Conservation (phyloP, 2,888 invertebrate genomes). For the Acanthosepion pharaonis region DNA sequence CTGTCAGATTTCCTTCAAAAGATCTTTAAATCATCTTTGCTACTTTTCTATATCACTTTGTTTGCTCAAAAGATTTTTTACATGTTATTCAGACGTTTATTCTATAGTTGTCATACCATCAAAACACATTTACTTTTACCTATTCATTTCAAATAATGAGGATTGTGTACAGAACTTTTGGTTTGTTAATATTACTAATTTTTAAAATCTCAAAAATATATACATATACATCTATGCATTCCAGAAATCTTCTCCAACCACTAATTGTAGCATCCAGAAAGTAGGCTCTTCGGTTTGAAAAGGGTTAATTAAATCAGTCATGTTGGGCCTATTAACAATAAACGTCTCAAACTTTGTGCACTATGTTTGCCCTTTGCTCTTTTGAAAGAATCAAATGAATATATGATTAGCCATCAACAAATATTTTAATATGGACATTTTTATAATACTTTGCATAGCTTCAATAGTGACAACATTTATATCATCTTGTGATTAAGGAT, state of each 20-base stretch:
- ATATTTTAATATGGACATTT: neutral
- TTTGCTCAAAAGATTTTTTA: too few relatives aligned
- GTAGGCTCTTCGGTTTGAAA: neutral
- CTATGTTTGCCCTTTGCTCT: neutral
- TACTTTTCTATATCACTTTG: too few relatives aligned
- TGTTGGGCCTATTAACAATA: neutral
- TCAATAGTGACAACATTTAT: neutral
- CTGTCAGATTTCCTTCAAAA: too few relatives aligned
- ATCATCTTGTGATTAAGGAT: too few relatives aligned
- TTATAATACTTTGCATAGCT: neutral
- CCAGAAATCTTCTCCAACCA: neutral
- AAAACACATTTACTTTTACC: too few relatives aligned
- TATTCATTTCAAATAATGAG: too few relatives aligned
- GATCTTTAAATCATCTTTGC: too few relatives aligned
- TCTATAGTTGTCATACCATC: too few relatives aligned
- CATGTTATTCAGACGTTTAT: too few relatives aligned
- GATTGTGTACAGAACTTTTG: too few relatives aligned
- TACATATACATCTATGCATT: neutral
- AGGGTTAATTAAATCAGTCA: constrained; percentile 33
- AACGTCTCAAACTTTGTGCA: neutral
- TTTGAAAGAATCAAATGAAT: neutral
- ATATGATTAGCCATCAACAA: neutral
- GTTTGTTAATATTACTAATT: neutral
- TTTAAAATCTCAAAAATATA: neutral
- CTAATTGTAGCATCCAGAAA: neutral